Base-by-base conservation (phyloP, 1,140 invertebrate genomes). In the Arctopsyche grandis region DNA sequence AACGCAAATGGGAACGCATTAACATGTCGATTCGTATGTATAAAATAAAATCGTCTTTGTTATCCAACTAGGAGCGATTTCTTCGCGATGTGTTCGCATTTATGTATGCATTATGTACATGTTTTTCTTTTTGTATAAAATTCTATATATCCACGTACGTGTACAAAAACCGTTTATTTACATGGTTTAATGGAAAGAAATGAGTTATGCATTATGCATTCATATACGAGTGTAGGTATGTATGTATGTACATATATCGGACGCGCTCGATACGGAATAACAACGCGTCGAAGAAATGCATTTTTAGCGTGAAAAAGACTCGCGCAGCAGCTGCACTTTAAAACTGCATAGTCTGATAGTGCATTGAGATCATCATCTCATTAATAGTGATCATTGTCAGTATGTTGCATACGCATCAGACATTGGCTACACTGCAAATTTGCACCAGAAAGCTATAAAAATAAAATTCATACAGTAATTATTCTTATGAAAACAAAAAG, bases 171-270 rank as follows among this genome's bases (percentile, higher is more conserved):
- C 10, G 16, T 52, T 52, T 52, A 52, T 52, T 52, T 16, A 52
- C 48, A 12, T 16, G 48, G 48, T 52, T 52, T 5, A 52, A 52
- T 52, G 48, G 48, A 52, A 52, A 52, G 48, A 52, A 52, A 52
- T 52, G 16, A 52, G 48, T 52, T 14, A 52, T 52, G 48, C 48
- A 52, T 52, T 52, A 52, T 52, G 48, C 48, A 52, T 52, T 52
- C 48, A 52, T 52, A 52, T 52, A 14, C 1, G 16, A 12, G 16
- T 52, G n/a, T n/a, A n/a, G n/a, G n/a, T n/a, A 46, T 12, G 44
- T 46, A 46, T 46, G 44, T 46, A 46, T 12, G 44, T 46, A 46
- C 12, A 46, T 46, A 52, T 52, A 52, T 52, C 16, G 16, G 16
- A 52, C 16, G 10, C 16, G 16, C 48, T 52, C 48, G 48, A 52